phyloP scores from a whole-genome alignment of 2,113 vertebrate genomes.

The Chaenogobius annularis region DNA sequence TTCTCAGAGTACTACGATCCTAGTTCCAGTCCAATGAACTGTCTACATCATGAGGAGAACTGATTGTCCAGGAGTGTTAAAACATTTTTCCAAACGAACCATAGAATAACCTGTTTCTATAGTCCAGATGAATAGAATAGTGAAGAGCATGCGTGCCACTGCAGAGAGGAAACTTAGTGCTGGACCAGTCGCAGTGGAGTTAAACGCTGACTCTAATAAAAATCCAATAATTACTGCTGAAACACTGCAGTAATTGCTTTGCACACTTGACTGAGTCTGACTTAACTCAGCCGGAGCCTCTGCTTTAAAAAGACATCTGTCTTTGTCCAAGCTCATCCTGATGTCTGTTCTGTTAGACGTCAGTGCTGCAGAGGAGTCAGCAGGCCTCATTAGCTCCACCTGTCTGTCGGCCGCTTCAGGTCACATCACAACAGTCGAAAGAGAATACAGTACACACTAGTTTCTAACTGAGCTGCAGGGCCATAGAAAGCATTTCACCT shows the following conservation, averaged over 20 bases:
- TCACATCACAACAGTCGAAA: neutral
- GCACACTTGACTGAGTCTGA: constrained; percentile 32
- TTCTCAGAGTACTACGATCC: neutral
- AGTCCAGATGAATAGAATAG: neutral
- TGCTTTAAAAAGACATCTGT: constrained; percentile 17
- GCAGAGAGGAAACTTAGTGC: constrained; percentile 18
- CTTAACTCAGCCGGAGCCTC: constrained; percentile 22
- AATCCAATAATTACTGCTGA: constrained; percentile 33
- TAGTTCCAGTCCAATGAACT: neutral
- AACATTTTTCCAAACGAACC: neutral
- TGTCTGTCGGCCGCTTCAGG: constrained; percentile 7
- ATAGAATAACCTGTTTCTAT: neutral
- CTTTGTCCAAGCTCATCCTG: constrained; percentile 23
- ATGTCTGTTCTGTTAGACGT: constrained; percentile 8
- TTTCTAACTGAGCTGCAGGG: too few species aligned
- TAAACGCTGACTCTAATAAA: constrained; percentile 15
- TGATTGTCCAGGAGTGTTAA: neutral
- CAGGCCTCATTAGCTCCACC: constrained; percentile 31
- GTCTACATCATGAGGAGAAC: neutral
- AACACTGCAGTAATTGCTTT: constrained; percentile 40
- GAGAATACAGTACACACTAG: neutral
- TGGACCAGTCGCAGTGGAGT: constrained; percentile 10
- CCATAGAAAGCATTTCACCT: too few species aligned
- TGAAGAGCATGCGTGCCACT: neutral
- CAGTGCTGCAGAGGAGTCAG: constrained; percentile 10